phyloP scores from a whole-genome alignment of 23 tunicate genomes.

The Styela plicata region DNA sequence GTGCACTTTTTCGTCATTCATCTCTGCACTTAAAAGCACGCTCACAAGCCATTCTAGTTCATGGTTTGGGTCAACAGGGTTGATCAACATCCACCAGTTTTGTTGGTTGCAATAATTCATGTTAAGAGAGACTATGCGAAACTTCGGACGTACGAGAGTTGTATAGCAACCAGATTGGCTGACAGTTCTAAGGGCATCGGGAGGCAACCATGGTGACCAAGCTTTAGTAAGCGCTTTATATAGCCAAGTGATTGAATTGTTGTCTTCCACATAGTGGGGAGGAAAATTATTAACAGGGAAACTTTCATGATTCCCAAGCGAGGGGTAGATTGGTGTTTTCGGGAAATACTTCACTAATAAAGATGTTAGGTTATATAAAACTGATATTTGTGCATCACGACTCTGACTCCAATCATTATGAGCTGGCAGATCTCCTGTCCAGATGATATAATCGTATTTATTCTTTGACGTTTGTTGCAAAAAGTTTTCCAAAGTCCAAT shows the following conservation, averaged over 20 bases:
- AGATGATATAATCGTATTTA: slow-evolving; percentile 78
- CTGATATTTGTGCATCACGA: slow-evolving; percentile 28
- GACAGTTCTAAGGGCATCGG: slow-evolving; percentile 61
- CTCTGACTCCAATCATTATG: slow-evolving; percentile 87
- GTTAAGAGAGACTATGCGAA: slow-evolving; percentile 83
- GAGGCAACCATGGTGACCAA: slow-evolving; percentile 87
- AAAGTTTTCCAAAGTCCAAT: slow-evolving; percentile 66
- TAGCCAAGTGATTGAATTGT: slow-evolving; percentile 61
- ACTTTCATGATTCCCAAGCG: slow-evolving; percentile 96
- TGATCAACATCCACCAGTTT: slow-evolving; percentile 82
- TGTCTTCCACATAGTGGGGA: slow-evolving; percentile 53
- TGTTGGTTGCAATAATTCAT: slow-evolving; percentile 92
- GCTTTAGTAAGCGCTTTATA: slow-evolving; percentile 59
- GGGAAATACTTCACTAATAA: slow-evolving; percentile 67
- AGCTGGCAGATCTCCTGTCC: slow-evolving; percentile 97
- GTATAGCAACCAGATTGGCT: slow-evolving; percentile 77
- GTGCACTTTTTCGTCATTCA: slow-evolving; percentile 71
- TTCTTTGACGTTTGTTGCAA: slow-evolving; percentile 43
- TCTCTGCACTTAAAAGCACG: slow-evolving; percentile 50
- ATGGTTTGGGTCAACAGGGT: slow-evolving; percentile 73
- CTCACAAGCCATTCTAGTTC: slow-evolving; percentile 73
- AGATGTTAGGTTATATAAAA: slow-evolving; percentile 50
- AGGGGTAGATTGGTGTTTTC: slow-evolving; percentile 64
- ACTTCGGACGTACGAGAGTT: slow-evolving; percentile 47
- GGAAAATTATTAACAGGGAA: slow-evolving; percentile 93